phyloP scores from a whole-genome alignment of 2,797 vertebrate genomes.

The Yasuhikotakia modesta region DNA sequence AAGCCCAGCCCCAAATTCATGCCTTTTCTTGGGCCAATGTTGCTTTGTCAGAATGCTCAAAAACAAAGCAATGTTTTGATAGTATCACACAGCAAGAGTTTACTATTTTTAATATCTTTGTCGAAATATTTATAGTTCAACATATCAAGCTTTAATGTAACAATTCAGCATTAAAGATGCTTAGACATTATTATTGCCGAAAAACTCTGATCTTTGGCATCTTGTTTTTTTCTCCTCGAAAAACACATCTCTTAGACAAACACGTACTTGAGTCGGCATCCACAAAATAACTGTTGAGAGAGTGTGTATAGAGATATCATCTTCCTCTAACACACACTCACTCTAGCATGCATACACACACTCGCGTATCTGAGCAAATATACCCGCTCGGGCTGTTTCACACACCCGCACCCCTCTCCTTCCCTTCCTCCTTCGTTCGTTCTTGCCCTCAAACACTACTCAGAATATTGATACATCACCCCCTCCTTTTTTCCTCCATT shows the following conservation, averaged over 20 bases:
- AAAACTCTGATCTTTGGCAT: too few relatives aligned
- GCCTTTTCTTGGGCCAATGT: background rate
- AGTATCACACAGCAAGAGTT: background rate
- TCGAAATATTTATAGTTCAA: too few relatives aligned
- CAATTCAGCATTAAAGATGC: too few relatives aligned
- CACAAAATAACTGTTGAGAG: constrained; percentile 22
- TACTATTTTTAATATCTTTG: background rate
- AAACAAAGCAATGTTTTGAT: background rate
- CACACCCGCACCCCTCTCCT: constrained; percentile 58
- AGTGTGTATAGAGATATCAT: constrained; percentile 23
- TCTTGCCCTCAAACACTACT: constrained; percentile 86
- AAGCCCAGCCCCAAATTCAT: background rate
- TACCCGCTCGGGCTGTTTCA: constrained; percentile 75
- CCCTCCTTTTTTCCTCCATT: constrained; percentile 66
- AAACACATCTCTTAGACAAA: constrained; percentile 49
- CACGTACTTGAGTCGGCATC: constrained; percentile 50
- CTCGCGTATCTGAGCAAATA: constrained; percentile 72
- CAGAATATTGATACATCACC: constrained; percentile 87
- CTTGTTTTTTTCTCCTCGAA: constrained; percentile 37
- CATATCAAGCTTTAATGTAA: too few relatives aligned
- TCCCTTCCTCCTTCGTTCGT: constrained; percentile 69
- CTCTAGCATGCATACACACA: constrained; percentile 27
- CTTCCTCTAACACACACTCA: constrained; percentile 38
- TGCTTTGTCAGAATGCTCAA: background rate
- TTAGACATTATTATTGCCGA: too few relatives aligned